A percentile compares a stretch with the other conserved stretches of the same genome.
Evolutionary conservation across 2,797 vertebrate species (phyloP).

Genomic region (Rhinichthys osculus): DNA sequence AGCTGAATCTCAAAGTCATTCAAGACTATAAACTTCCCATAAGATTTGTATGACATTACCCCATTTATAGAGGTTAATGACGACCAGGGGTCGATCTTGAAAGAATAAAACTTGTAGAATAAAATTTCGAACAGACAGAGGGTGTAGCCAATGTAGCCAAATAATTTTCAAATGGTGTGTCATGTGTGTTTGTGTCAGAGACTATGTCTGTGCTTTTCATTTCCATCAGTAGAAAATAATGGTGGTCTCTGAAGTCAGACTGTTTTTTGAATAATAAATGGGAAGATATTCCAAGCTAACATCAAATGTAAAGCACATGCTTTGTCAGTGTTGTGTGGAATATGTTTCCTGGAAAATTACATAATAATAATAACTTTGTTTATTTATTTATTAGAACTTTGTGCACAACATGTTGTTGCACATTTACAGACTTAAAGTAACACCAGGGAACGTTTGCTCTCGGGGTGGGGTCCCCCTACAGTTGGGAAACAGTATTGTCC

Average conservation of each 20-base stretch:
- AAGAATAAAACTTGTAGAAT: not conserved
- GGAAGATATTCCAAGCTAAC: not conserved
- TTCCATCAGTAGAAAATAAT: slow-evolving; percentile 66
- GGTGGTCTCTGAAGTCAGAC: slow-evolving; percentile 65
- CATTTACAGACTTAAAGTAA: not conserved
- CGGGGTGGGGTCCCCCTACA: too few relatives aligned
- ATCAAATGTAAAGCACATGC: not conserved
- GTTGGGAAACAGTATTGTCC: too few relatives aligned
- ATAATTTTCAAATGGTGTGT: slow-evolving; percentile 15
- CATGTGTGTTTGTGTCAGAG: not conserved
- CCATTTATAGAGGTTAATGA: slow-evolving; percentile 2
- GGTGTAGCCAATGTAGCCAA: not conserved
- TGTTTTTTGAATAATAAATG: slow-evolving; percentile 63
- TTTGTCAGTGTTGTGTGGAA: not conserved
- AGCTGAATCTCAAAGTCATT: slow-evolving; percentile 26
- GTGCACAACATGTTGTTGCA: not conserved
- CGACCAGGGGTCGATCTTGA: not conserved
- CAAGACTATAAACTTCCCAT: slow-evolving; percentile 18
- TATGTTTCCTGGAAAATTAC: not conserved
- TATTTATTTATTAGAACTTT: not conserved
- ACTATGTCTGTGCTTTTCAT: slow-evolving; percentile 53
- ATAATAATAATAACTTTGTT: not conserved
- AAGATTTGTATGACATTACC: not conserved
- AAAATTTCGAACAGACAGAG: not conserved
- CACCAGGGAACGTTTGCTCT: too few relatives aligned